These are phyloP conservation scores for Lethocerus indicus DNA, from an alignment of 1,140 invertebrate species.

Conservation along the genomic window DNA sequence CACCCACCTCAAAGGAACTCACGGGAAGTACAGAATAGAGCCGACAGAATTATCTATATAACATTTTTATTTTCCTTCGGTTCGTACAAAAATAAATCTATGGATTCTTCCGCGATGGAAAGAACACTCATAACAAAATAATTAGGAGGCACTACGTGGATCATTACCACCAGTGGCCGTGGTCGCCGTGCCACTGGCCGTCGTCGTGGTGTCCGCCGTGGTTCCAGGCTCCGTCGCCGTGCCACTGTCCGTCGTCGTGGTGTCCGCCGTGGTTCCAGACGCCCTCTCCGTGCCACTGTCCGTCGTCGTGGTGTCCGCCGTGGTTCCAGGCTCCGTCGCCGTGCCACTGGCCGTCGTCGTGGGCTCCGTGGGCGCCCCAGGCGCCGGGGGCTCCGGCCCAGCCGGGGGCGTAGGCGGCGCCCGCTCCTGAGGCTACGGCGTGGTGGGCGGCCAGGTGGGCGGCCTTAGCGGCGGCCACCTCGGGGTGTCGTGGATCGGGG, in stretches of 20 bases:
- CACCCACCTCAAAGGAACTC: no score
- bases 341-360: background rate
- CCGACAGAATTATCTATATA: no score
- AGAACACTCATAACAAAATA: no score
- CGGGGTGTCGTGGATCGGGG: slow-evolving; percentile 19
- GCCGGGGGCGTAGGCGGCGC: no score
- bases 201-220: no score
- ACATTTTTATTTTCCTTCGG: no score
- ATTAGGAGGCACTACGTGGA: no score
- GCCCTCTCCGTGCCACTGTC: background rate
- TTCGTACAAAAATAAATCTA: no score
- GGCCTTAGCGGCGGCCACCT: slow-evolving; percentile 19
- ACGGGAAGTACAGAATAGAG: no score
- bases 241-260: slow-evolving; percentile 37
- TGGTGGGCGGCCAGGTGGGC: slow-evolving; percentile 15
- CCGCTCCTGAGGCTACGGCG: slow-evolving; percentile 7
- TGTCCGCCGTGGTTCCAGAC: slow-evolving; percentile 15
- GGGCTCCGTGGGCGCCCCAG: slow-evolving; percentile 16
- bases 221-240: slow-evolving; percentile 36
- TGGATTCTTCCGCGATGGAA: no score
- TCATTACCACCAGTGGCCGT: no score
- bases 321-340: background rate
- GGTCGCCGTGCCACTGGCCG: slow-evolving; percentile 21
- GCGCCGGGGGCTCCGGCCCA: background rate
- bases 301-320: background rate